A percentile compares a stretch with the other conserved stretches of the same genome.
Evolutionary conservation across 2,113 vertebrate species (phyloP).

Genomic region (Aptenodytes patagonicus): DNA sequence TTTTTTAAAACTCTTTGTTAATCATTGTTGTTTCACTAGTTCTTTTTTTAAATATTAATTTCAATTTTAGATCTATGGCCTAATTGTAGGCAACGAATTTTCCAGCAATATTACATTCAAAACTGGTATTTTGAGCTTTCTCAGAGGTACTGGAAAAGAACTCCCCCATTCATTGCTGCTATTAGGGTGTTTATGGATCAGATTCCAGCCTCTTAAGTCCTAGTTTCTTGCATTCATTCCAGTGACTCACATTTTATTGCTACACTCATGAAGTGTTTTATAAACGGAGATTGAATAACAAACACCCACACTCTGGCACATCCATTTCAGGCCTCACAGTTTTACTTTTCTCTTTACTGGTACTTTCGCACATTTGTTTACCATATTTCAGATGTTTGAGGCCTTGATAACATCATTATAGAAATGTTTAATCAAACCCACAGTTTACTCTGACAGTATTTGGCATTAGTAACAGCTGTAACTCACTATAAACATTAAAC

Average conservation of each 20-base stretch:
- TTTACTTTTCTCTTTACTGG: slow-evolving; percentile 12
- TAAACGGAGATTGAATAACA: neutral
- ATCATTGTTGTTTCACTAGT: neutral
- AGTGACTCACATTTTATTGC: neutral
- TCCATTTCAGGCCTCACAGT: neutral
- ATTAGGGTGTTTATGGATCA: neutral
- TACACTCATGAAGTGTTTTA: neutral
- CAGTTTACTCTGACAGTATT: slow-evolving; percentile 35
- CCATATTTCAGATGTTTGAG: neutral
- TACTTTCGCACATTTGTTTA: slow-evolving; percentile 1
- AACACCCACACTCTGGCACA: neutral
- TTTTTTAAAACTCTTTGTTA: neutral
- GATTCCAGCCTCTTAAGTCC: neutral
- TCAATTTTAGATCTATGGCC: neutral
- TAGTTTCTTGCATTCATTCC: neutral
- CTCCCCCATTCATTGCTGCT: neutral
- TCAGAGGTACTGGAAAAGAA: neutral
- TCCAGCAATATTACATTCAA: neutral
- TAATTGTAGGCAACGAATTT: neutral
- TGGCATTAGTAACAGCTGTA: slow-evolving; percentile 18
- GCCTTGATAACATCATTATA: slow-evolving; percentile 25
- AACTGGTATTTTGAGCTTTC: neutral
- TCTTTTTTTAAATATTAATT: neutral
- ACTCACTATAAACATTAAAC: slow-evolving; percentile 15
- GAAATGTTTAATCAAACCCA: slow-evolving; percentile 28